A percentile compares a stretch with the other conserved stretches of the same genome.
Evolutionary conservation across 1,140 invertebrate genomes (phyloP).

Genomic region (Lucilia cuprina): DNA sequence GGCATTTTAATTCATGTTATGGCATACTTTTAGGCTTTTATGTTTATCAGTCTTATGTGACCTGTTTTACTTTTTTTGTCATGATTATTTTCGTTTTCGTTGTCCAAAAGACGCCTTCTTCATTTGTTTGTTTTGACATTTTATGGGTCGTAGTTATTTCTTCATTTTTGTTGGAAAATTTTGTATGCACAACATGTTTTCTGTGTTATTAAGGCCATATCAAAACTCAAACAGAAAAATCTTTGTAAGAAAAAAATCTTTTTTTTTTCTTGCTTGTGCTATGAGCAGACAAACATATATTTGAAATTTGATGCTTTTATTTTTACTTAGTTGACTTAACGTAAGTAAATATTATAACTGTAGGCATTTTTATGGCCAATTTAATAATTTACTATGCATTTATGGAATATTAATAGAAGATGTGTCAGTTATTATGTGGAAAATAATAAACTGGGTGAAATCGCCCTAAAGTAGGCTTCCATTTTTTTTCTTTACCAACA

Average conservation of each 20-base stretch:
- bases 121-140: not conserved
- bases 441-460: not conserved
- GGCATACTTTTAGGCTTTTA: conserved; percentile 14
- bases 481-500: no score
- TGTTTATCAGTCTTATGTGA: conserved; percentile 20
- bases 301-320: not conserved
- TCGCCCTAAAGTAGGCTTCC: not conserved
- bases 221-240: not conserved
- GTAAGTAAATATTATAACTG: not conserved
- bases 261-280: no score
- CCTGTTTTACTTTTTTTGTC: not conserved
- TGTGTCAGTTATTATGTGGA: not conserved
- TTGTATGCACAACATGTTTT: conserved; percentile 24
- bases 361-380: conserved; percentile 21
- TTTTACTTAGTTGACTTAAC: not conserved
- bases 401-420: conserved; percentile 8
- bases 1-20: conserved; percentile 25
- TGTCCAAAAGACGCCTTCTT: not conserved
- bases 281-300: not conserved
- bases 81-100: not conserved
- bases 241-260: conserved; percentile 6
- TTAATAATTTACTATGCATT: conserved; percentile 24
- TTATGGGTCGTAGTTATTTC: not conserved
- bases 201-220: conserved; percentile 3
- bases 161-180: not conserved